These are phyloP conservation scores for Lepas anatifera DNA, from an alignment of 2,888 invertebrate genomes.

Conservation along the genomic window DNA sequence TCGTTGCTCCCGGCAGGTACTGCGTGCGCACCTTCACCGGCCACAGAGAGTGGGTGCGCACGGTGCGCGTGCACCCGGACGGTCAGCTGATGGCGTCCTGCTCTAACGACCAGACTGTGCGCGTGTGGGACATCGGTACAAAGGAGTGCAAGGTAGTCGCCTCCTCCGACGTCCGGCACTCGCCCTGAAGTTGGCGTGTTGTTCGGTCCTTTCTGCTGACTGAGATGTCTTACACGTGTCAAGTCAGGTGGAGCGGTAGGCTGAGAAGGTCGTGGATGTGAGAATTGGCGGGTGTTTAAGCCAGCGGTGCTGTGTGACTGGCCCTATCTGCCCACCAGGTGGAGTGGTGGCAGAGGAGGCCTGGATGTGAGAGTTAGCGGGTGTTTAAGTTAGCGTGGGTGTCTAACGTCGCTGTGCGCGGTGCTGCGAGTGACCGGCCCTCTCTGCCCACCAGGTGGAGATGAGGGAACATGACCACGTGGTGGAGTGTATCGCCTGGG, in stretches of 20 bases:
- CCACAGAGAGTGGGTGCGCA: conserved; percentile 98
- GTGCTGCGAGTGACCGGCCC: neutral
- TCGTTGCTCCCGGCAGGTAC: conserved; percentile 43
- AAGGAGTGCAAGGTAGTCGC: conserved; percentile 56
- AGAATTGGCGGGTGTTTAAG: no score
- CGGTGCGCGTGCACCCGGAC: conserved; percentile 89
- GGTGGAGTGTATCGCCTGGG: conserved; percentile 93
- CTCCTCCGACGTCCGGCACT: no score
- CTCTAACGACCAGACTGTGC: conserved; percentile 96
- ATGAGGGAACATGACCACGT: conserved; percentile 92
- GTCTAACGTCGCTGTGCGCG: no score
- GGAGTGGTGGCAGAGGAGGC: no score
- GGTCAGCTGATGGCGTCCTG: conserved; percentile 90
- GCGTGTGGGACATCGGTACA: conserved; percentile 88
- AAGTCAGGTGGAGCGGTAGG: no score
- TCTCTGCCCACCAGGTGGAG: conserved; percentile 31
- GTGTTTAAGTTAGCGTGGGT: no score
- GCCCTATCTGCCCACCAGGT: no score
- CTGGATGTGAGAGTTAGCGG: no score
- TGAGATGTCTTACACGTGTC: neutral
- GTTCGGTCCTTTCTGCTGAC: no score
- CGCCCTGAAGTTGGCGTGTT: no score
- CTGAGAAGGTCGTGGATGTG: no score
- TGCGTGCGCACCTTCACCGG: conserved; percentile 95
- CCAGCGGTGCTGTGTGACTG: no score